A percentile compares a stretch with the other conserved stretches of the same genome.
These are phyloP conservation scores for Catharus ustulatus DNA, from an alignment of 2,797 vertebrate genomes.

Conservation along the genomic window DNA sequence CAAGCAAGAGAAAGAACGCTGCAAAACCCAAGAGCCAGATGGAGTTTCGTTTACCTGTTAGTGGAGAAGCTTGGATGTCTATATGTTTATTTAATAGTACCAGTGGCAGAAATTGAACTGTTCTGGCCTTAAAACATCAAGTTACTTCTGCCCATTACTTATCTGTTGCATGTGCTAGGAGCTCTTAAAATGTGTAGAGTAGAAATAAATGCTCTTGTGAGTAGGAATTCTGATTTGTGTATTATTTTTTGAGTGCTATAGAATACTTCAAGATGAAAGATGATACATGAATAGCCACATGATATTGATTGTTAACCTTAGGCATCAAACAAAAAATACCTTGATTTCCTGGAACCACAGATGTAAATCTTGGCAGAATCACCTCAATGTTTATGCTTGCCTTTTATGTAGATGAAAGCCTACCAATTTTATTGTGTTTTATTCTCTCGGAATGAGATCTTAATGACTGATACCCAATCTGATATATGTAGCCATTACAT, in stretches of 20 bases:
- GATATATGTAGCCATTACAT: constrained; percentile 51
- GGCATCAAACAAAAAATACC: constrained; percentile 21
- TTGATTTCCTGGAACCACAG: constrained; percentile 57
- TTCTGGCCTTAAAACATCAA: neutral
- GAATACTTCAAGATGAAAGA: constrained; percentile 22
- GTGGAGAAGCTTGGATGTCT: neutral
- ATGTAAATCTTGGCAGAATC: constrained; percentile 43
- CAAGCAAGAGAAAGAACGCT: neutral
- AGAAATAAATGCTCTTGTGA: neutral
- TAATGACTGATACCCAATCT: constrained; percentile 36
- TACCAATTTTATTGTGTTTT: constrained; percentile 33
- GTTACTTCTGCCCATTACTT: neutral
- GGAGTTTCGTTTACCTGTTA: neutral
- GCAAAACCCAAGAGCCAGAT: neutral
- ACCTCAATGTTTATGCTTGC: constrained; percentile 41
- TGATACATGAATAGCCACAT: neutral
- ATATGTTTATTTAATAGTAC: neutral
- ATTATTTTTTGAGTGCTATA: constrained; percentile 32
- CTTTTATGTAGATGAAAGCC: constrained; percentile 28
- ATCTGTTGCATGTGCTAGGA: neutral
- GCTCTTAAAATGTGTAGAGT: neutral
- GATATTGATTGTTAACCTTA: constrained; percentile 19
- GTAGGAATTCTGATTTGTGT: neutral
- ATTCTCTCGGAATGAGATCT: constrained; percentile 17
- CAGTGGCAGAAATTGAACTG: neutral